A percentile compares a stretch with the other conserved stretches of the same genome.
Conservation (phyloP, 2,797 vertebrate genomes). For the Sebastes taczanowskii region DNA sequence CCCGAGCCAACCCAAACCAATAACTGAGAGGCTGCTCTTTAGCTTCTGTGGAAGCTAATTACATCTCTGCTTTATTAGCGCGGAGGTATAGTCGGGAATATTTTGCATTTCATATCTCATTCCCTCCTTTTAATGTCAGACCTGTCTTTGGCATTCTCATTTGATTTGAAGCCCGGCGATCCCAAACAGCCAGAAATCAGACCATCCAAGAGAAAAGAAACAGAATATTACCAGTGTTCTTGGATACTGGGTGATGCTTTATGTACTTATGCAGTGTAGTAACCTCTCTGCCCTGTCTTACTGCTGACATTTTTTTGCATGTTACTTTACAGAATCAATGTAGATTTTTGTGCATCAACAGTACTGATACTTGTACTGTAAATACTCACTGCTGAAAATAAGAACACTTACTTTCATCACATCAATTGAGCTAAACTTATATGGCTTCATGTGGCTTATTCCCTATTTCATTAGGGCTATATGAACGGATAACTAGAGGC, state of each 20-base stretch:
- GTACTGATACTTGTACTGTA: not conserved
- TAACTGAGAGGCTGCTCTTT: conserved; percentile 72
- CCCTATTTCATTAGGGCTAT: not conserved
- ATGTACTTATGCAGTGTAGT: not conserved
- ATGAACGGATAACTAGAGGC: not conserved
- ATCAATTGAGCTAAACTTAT: too few relatives aligned
- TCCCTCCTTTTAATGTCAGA: conserved; percentile 77
- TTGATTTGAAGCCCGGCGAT: conserved; percentile 57
- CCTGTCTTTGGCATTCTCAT: conserved; percentile 58
- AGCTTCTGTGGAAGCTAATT: conserved; percentile 74
- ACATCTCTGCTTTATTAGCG: conserved; percentile 74
- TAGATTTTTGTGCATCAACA: not conserved
- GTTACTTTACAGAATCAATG: not conserved
- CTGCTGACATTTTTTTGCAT: not conserved
- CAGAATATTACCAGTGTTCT: not conserved
- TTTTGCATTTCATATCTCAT: conserved; percentile 76
- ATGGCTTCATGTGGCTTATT: too few relatives aligned
- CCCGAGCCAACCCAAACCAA: conserved; percentile 68
- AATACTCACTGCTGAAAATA: not conserved
- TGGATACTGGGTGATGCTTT: conserved; percentile 14
- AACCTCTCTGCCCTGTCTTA: not conserved
- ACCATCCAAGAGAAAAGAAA: conserved; percentile 26
- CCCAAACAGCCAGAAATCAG: conserved; percentile 39
- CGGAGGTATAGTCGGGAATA: conserved; percentile 61
- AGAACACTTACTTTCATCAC: not conserved